Base-by-base conservation (phyloP, 2,888 invertebrate species). In the Strigamia transsilvanica region DNA sequence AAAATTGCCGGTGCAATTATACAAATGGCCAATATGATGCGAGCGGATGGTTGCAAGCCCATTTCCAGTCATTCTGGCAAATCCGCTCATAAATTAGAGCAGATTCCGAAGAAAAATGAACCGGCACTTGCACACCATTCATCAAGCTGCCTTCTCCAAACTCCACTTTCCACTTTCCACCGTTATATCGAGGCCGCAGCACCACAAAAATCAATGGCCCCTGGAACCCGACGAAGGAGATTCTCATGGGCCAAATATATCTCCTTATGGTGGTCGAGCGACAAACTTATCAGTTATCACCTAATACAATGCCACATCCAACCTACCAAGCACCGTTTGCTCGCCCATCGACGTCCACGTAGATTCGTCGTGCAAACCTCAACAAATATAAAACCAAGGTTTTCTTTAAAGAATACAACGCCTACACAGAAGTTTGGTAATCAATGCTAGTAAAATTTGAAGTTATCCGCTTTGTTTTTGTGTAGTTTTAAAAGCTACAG, bases 31-130 rank as follows among this genome's bases (percentile, higher is more conserved):
- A 15, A 15, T 51, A 51, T 51, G 51, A 51, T 51, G 51, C 51
- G 51, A 51, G n/a, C 18, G 51, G 51, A 51, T 51, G 51, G n/a
- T 51, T 51, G 51, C 51, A 51, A 51, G 18, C 51, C 51, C 51
- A 51, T 51, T 51, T 6, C 51, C 34, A 34, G 34, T 34, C 34
- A 34, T 34, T 34, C 34, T n/a, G 18, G 18, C 51, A 51, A 51
- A 51, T 51, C 51, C 51, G 51, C 51, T 51, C 51, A 18, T 51
- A 51, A 51, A 51, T 51, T 51, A 51, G 51, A 51, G 51, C 51
- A 51, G 51, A 51, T 51, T 51, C 51, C 51, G n/a, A 51, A 51
- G 51, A 51, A 51, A 51, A 51, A 51, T 51, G 51, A 51, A 51
- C 51, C 51, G 15, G 51, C 51, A n/a, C 51, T 51, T 18, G 51